Conservation (phyloP, 1,140 invertebrate genomes). For the Atta texana region DNA sequence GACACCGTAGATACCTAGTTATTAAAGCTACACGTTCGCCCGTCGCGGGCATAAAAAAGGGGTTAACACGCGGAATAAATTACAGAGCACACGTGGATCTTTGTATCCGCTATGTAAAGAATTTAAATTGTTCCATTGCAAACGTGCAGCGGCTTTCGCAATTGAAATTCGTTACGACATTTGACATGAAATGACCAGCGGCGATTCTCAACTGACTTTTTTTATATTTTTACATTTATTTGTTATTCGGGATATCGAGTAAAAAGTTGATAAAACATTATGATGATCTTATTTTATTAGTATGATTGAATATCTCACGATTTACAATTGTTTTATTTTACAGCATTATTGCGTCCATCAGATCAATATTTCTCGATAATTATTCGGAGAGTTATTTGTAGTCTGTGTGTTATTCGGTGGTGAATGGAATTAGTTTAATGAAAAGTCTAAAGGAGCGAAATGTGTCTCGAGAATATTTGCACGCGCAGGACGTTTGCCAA, state of each 20-base stretch:
- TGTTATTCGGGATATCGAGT: not conserved
- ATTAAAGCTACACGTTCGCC: constrained; percentile 73
- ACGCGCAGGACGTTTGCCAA: constrained; percentile 32
- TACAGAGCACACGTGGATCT: constrained; percentile 65
- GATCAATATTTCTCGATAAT: constrained; percentile 6
- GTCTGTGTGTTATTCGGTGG: not conserved
- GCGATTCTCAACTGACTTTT: constrained; percentile 20
- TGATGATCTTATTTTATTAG: constrained; percentile 19
- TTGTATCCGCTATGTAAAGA: constrained; percentile 64
- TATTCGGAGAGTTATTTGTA: not conserved
- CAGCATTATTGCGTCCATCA: not conserved
- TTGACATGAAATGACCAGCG: constrained; percentile 40
- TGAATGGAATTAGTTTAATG: constrained; percentile 36
- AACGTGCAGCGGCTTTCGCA: constrained; percentile 58
- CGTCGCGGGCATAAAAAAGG: constrained; percentile 17
- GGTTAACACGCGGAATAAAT: constrained; percentile 68
- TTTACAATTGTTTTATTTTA: not conserved
- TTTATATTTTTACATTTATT: not conserved
- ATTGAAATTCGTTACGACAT: constrained; percentile 64
- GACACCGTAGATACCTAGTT: constrained; percentile 71
- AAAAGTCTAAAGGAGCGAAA: constrained; percentile 30
- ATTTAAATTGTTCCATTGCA: constrained; percentile 74
- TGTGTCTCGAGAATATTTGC: constrained; percentile 29
- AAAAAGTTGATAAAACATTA: not conserved
- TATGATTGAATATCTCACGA: constrained; percentile 1